These are phyloP conservation scores for Enchytraeus crypticus DNA, from an alignment of 2,888 invertebrate species.

Conservation along the genomic window DNA sequence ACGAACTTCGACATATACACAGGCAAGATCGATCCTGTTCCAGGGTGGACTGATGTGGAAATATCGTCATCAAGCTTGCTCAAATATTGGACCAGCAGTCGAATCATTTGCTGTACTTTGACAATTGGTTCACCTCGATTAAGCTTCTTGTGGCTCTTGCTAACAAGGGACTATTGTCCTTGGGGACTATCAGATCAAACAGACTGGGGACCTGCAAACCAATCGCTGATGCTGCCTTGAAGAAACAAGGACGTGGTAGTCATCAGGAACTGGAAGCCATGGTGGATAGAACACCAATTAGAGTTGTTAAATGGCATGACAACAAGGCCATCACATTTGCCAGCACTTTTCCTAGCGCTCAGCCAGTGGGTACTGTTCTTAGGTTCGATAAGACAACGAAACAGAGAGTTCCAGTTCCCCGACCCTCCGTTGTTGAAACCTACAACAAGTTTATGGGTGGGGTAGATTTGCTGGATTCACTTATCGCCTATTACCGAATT, in stretches of 20 bases:
- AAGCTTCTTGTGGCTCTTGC: background rate
- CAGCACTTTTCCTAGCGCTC: background rate
- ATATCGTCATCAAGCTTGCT: background rate
- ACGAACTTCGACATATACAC: background rate
- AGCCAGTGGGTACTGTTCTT: background rate
- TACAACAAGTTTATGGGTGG: constrained; percentile 2
- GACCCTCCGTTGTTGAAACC: background rate
- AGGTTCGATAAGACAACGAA: background rate
- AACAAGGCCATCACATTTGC: background rate
- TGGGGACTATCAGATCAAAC: background rate
- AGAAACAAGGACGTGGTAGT: background rate
- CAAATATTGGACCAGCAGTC: background rate
- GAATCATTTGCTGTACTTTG: background rate
- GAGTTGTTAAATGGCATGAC: background rate
- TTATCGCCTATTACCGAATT: background rate
- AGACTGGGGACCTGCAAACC: background rate
- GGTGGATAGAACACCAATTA: too few species aligned
- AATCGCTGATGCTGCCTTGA: background rate
- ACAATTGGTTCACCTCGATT: constrained; percentile 2
- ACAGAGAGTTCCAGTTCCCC: background rate
- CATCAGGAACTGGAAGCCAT: too few species aligned
- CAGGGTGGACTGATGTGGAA: background rate
- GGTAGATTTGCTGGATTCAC: background rate
- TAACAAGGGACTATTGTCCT: background rate
- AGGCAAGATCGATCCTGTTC: background rate